Evolutionary conservation across 2,113 vertebrate genomes (phyloP).

Genomic region (Phycodurus eques): DNA sequence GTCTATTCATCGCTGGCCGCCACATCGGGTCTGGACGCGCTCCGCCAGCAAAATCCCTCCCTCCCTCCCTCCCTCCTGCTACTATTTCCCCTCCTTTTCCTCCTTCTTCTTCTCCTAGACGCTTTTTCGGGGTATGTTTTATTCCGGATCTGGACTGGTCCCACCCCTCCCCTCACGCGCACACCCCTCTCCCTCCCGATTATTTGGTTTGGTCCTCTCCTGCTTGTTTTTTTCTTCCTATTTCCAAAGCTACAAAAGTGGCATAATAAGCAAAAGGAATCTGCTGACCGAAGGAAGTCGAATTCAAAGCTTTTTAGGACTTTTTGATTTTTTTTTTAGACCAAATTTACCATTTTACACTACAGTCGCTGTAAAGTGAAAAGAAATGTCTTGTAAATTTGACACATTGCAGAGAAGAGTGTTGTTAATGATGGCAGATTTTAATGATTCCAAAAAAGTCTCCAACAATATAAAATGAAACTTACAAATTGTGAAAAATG

Average conservation of each 20-base stretch:
- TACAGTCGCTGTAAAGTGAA: slow-evolving; percentile 27
- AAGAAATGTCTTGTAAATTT: too few relatives aligned
- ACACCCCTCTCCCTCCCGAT: neutral
- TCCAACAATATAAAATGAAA: too few relatives aligned
- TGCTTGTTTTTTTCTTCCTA: neutral
- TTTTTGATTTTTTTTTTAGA: too few relatives aligned
- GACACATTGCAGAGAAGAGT: too few relatives aligned
- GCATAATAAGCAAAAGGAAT: neutral
- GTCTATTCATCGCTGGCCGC: neutral
- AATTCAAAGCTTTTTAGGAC: neutral
- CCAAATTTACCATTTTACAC: neutral
- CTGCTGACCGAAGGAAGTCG: neutral
- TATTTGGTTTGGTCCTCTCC: slow-evolving; percentile 6
- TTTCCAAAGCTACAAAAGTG: neutral
- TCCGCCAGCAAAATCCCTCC: slow-evolving; percentile 48
- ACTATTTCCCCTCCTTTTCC: slow-evolving; percentile 29
- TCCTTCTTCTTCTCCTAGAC: slow-evolving; percentile 37
- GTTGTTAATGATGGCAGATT: too few relatives aligned
- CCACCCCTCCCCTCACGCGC: slow-evolving; percentile 8
- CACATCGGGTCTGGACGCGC: slow-evolving; percentile 51
- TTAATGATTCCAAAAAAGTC: too few relatives aligned
- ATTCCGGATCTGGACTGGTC: slow-evolving; percentile 70
- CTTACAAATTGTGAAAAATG: too few relatives aligned
- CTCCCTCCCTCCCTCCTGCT: slow-evolving; percentile 47
- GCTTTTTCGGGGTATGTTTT: slow-evolving; percentile 60